Evolutionary conservation across 2,888 invertebrate genomes (phyloP).

Genomic region (Megastigmus dorsalis): DNA sequence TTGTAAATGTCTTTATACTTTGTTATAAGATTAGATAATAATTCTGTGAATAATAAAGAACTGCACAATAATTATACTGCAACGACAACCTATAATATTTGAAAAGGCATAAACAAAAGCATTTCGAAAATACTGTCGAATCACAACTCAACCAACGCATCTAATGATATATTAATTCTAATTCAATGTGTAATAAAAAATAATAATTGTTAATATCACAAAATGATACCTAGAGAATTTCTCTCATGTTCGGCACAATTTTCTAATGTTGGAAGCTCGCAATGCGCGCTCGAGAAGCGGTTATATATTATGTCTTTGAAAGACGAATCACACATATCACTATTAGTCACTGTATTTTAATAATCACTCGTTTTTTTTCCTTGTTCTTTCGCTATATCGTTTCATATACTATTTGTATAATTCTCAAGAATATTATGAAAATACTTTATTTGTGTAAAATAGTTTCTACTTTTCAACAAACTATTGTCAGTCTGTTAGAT

Average conservation of each 20-base stretch:
- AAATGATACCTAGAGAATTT: conserved; percentile 60
- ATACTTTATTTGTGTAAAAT: conserved; percentile 36
- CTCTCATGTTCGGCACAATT: conserved; percentile 13
- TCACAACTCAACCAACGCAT: conserved; percentile 2
- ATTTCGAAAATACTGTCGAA: conserved; percentile 9
- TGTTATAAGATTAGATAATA: conserved; percentile 16
- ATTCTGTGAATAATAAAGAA: conserved; percentile 11
- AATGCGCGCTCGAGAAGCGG: conserved; percentile 3
- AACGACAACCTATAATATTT: conserved; percentile 3
- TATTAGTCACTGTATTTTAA: conserved; percentile 29
- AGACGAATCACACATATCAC: conserved; percentile 23
- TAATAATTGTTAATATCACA: conserved; percentile 69
- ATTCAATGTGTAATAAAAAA: conserved; percentile 52
- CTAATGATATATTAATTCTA: too few relatives aligned
- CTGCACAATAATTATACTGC: conserved; percentile 4
- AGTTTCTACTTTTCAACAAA: conserved; percentile 26
- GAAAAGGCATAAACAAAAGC: conserved; percentile 18
- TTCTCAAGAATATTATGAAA: conserved; percentile 25
- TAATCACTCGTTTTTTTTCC: conserved; percentile 26
- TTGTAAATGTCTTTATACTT: not conserved
- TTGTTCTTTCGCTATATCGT: not conserved
- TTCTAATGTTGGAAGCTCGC: conserved; percentile 20
- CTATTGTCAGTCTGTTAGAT: conserved; percentile 42
- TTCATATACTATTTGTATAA: conserved; percentile 4
- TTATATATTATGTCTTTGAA: conserved; percentile 19